Percentiles rank a stretch among this genome's conserved stretches.
Evolutionary conservation across 2,797 vertebrate genomes (phyloP).

Genomic region (Argya squamiceps): DNA sequence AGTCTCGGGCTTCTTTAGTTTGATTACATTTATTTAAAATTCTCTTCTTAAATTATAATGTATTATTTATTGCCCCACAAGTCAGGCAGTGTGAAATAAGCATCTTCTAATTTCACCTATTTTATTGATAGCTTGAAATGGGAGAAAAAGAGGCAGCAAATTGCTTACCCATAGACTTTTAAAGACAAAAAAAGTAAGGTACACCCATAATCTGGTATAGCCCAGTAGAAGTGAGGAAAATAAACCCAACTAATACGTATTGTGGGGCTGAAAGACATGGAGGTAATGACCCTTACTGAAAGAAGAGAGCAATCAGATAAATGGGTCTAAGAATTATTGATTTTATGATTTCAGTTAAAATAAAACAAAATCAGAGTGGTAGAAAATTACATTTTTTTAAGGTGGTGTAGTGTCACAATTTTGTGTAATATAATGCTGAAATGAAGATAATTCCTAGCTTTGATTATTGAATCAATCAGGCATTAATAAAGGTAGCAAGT

Average conservation of each 20-base stretch:
- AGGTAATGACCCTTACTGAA: background rate
- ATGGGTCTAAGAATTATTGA: background rate
- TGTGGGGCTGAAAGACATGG: background rate
- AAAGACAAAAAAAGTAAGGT: background rate
- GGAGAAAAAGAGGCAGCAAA: background rate
- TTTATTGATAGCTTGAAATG: background rate
- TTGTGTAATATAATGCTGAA: background rate
- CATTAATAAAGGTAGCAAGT: background rate
- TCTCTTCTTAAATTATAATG: background rate
- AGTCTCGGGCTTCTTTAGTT: background rate
- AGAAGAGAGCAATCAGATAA: background rate
- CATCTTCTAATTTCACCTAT: background rate
- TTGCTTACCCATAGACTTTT: background rate
- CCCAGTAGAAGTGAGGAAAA: background rate
- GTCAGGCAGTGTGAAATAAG: background rate
- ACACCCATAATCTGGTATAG: background rate
- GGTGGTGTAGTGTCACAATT: background rate
- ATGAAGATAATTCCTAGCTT: background rate
- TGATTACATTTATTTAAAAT: background rate
- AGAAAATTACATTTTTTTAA: background rate
- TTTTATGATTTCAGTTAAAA: constrained; percentile 5
- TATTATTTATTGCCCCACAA: background rate
- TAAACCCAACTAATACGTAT: background rate
- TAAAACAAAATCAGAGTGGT: background rate
- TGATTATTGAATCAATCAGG: background rate